Percentiles rank a stretch among this genome's conserved stretches.
These are phyloP conservation scores for Eilema caniola DNA, from an alignment of 2,888 invertebrate genomes.

Conservation along the genomic window DNA sequence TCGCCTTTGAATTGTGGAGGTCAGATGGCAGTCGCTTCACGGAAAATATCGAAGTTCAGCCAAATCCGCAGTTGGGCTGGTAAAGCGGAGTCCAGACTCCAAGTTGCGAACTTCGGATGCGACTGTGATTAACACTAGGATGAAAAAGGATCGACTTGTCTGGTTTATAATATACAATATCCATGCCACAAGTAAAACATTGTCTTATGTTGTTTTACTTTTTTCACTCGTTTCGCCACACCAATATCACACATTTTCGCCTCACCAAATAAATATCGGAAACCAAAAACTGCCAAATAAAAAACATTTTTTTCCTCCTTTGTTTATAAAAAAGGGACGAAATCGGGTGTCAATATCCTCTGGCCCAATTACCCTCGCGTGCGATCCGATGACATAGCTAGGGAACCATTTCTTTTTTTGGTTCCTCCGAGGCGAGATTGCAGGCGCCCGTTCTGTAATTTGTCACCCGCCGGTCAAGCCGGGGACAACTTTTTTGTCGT, in stretches of 20 bases:
- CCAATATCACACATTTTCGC: constrained; percentile 11
- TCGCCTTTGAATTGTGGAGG: too few species aligned
- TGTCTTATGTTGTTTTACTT: neutral
- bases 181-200: neutral
- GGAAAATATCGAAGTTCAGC: too few species aligned
- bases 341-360: constrained; percentile 64
- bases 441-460: constrained; percentile 77
- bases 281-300: constrained; percentile 25
- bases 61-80: too few species aligned
- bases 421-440: constrained; percentile 66
- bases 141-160: too few species aligned
- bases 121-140: too few species aligned
- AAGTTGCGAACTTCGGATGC: too few species aligned
- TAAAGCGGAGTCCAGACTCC: too few species aligned
- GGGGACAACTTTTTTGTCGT: constrained; percentile 59
- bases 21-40: too few species aligned
- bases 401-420: constrained; percentile 65
- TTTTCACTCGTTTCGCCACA: neutral
- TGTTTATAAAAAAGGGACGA: constrained; percentile 52
- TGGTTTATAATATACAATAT: too few species aligned
- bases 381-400: constrained; percentile 74
- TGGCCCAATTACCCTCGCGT: constrained; percentile 65
- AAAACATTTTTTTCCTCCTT: constrained; percentile 46
- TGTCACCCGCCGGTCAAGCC: constrained; percentile 67
- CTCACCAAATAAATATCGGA: constrained; percentile 23